These are phyloP conservation scores for Syritta pipiens DNA, from an alignment of 2,888 invertebrate species.

Conservation along the genomic window DNA sequence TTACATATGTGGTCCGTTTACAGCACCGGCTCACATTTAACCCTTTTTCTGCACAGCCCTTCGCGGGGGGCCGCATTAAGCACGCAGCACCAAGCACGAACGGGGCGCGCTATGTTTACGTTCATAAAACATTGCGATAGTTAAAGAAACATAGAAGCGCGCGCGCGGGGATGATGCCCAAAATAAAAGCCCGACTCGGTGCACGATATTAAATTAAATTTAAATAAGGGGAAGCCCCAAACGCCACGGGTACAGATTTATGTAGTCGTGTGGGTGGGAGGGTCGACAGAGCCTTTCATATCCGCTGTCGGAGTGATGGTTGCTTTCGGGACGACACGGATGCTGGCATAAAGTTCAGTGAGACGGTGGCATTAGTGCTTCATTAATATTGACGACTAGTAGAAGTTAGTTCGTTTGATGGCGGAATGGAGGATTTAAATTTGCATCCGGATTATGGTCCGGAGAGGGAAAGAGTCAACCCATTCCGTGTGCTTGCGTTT, in stretches of 20 bases:
- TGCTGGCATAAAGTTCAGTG: slow-evolving; percentile 18
- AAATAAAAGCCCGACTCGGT: slow-evolving; percentile 28
- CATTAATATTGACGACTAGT: slow-evolving; percentile 44
- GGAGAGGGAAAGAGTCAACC: too few species aligned
- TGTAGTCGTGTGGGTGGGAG: not conserved
- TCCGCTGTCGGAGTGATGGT: too few species aligned
- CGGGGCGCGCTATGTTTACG: not conserved
- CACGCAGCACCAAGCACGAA: too few species aligned
- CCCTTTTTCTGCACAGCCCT: slow-evolving; percentile 43
- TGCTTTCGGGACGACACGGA: not conserved
- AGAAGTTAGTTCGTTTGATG: slow-evolving; percentile 19
- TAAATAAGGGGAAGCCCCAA: slow-evolving; percentile 34
- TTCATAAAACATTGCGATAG: slow-evolving; percentile 5
- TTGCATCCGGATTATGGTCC: not conserved
- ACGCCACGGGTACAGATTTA: not conserved
- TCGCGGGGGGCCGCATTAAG: too few species aligned
- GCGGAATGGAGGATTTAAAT: slow-evolving; percentile 10
- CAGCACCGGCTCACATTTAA: slow-evolving; percentile 28
- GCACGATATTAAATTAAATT: slow-evolving; percentile 56
- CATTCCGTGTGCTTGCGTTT: not conserved
- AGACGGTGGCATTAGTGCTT: slow-evolving; percentile 27
- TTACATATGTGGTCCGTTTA: slow-evolving; percentile 58
- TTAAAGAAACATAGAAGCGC: not conserved
- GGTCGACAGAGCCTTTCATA: too few species aligned
- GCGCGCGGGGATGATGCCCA: not conserved